Conservation (phyloP, 1,140 invertebrate genomes). For the Nymphalis io region DNA sequence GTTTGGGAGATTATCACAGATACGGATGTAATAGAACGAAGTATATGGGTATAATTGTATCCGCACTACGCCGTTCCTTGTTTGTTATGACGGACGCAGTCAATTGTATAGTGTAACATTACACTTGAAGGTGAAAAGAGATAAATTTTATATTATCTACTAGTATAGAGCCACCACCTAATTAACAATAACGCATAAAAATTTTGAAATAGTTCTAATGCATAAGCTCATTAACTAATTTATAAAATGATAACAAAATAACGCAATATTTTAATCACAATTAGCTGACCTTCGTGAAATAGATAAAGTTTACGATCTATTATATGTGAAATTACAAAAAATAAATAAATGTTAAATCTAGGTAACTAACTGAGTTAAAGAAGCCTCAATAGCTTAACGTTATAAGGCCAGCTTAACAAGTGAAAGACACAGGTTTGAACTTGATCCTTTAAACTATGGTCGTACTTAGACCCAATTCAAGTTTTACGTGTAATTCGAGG, state of each 20-base stretch:
- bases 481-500: no score
- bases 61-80: conserved; percentile 45
- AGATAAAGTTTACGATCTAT: neutral
- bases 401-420: no score
- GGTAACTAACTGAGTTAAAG: no score
- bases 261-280: conserved; percentile 5
- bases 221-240: conserved; percentile 8
- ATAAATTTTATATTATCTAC: conserved; percentile 13
- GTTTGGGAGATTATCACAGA: conserved; percentile 42
- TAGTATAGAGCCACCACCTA: neutral
- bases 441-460: no score
- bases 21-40: conserved; percentile 47
- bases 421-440: no score
- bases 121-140: conserved; percentile 46
- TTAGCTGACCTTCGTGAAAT: conserved; percentile 10
- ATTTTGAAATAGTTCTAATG: neutral
- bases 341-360: no score
- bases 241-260: conserved; percentile 16
- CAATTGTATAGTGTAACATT: conserved; percentile 67
- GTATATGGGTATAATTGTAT: conserved; percentile 52
- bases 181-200: neutral
- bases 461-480: no score
- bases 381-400: no score
- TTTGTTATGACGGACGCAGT: conserved; percentile 62
- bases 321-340: neutral